Percentiles rank a stretch among this genome's conserved stretches.
Conservation (phyloP, 1,140 invertebrate genomes). For the Leptopilina clavipes region DNA sequence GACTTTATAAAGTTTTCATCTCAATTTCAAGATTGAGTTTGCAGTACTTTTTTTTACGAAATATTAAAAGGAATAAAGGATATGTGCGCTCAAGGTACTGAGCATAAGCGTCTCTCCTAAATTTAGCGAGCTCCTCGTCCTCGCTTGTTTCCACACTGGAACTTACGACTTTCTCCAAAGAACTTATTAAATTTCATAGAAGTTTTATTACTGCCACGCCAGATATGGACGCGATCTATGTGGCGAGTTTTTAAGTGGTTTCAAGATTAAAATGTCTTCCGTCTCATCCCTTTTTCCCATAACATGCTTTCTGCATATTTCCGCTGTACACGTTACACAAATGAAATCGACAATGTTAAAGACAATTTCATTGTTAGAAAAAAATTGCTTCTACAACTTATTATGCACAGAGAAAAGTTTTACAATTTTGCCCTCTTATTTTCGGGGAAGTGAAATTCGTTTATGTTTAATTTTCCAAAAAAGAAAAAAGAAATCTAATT, state of each 20-base stretch:
- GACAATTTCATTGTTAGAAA: slow-evolving; percentile 27
- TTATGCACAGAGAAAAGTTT: too few relatives aligned
- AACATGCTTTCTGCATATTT: slow-evolving; percentile 45
- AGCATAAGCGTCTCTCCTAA: slow-evolving; percentile 63
- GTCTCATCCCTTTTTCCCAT: slow-evolving; percentile 40
- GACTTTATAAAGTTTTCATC: not conserved
- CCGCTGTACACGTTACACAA: slow-evolving; percentile 38
- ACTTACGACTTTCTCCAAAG: slow-evolving; percentile 64
- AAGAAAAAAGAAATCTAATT: too few relatives aligned
- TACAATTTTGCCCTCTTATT: too few relatives aligned
- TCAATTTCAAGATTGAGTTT: slow-evolving; percentile 7
- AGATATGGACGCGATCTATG: slow-evolving; percentile 64
- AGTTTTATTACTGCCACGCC: slow-evolving; percentile 65
- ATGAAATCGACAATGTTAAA: slow-evolving; percentile 43
- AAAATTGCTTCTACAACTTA: not conserved
- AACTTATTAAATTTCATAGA: slow-evolving; percentile 73
- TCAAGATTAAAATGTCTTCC: slow-evolving; percentile 67
- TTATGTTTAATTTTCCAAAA: too few relatives aligned
- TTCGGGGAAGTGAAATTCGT: too few relatives aligned
- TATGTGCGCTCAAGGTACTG: slow-evolving; percentile 46
- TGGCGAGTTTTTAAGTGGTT: slow-evolving; percentile 68
- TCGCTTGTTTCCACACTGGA: slow-evolving; percentile 63
- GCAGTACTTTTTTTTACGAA: not conserved
- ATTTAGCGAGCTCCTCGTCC: slow-evolving; percentile 56
- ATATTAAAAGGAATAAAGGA: slow-evolving; percentile 25